Conservation (phyloP, 2,113 vertebrate species). For the Chamaea fasciata region DNA sequence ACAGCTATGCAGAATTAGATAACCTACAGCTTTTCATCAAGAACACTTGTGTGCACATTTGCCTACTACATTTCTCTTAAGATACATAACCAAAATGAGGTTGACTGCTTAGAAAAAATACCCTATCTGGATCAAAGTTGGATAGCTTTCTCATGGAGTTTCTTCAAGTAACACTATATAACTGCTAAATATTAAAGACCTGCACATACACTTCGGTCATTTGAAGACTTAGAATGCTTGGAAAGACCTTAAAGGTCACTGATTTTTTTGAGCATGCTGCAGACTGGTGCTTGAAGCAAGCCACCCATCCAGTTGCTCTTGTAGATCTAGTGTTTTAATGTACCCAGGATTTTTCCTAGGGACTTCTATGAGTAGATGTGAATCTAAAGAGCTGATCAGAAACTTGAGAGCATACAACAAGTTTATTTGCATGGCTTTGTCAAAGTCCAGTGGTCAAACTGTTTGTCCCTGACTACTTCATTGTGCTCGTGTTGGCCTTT, state of each 20-base stretch:
- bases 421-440: background rate
- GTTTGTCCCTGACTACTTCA: background rate
- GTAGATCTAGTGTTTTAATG: background rate
- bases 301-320: background rate
- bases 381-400: background rate
- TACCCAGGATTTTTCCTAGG: background rate
- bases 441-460: background rate
- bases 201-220: background rate
- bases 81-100: background rate
- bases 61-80: background rate
- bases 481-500: background rate
- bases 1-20: background rate
- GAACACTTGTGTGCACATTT: background rate
- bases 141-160: background rate
- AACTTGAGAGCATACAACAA: background rate
- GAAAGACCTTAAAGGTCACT: background rate
- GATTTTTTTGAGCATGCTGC: background rate
- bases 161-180: background rate
- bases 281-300: background rate
- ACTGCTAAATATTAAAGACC: background rate
- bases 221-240: background rate
- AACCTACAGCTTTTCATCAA: background rate
- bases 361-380: background rate
- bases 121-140: background rate
- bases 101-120: background rate